Base-by-base conservation (phyloP, 2,113 vertebrate species). In the Ciconia boyciana region DNA sequence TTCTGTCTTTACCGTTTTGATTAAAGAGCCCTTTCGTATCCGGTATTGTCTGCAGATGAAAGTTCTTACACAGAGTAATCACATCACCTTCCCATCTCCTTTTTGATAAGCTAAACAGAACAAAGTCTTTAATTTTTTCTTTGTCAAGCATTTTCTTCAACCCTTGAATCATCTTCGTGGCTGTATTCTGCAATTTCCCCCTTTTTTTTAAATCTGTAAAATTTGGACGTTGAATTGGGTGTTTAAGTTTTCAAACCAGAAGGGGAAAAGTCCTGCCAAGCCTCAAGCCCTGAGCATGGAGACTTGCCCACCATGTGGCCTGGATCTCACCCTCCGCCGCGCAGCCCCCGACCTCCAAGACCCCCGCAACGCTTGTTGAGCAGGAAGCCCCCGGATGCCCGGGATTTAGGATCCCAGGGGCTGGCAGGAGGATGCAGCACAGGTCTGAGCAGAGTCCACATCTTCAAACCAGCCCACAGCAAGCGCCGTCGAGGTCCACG, bases 281-380 rank as follows among this genome's bases (percentile, higher is more conserved):
- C 31, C 39, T 74, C 65, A 20, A n/a, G 32, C 25, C 57, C 83
- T 46, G 52, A 54, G 31, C 29, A 4, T 4, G 25, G 68, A 46
- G 43, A 14, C 11, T 43, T 48, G 6, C 9, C 78, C 3, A 0
- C 34, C 41, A 70, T 1, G 0, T 61, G 74, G 29, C 32, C 70
- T 61, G 55, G 32, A 28, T 25, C 41, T 88, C 46, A 22, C 19
- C 46, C 10, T 79, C 15, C 4, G 3, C 44, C 4, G 1, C 0
- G 0, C 34, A 80, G 24, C 15, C 9, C 44, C 32, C 0, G 0
- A 34, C 43, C 54, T 49, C 51, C 2, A 0, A 44, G 41, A 11
- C 13, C 28, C 17, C 13, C 16, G 0, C 2, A 3, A 1, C n/a
- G 29, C 24, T 17, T 8, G 5, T 44, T 2, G 2, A 16, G 48